Conservation (phyloP, 2,888 invertebrate species). For the Poecilobothrus nobilitatus region DNA sequence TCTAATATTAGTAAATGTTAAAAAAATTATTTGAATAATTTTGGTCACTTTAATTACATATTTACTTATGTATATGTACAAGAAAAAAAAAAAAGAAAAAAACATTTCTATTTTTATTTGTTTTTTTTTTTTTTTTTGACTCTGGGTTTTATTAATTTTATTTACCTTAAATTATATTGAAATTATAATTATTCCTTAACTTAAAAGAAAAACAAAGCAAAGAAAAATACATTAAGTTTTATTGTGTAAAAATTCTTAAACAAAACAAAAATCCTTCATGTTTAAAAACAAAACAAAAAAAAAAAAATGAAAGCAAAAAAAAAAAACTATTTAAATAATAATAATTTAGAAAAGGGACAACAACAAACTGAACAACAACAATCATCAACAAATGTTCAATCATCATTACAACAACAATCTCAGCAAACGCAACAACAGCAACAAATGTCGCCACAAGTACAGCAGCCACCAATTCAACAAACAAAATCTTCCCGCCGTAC, state of each 20-base stretch:
- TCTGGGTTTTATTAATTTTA: too few relatives aligned
- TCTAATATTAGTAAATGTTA: too few relatives aligned
- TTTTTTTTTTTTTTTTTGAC: too few relatives aligned
- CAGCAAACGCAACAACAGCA: conserved; percentile 32
- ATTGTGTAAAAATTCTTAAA: conserved; percentile 18
- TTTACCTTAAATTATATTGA: too few relatives aligned
- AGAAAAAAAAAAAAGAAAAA: too few relatives aligned
- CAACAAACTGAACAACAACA: conserved; percentile 24
- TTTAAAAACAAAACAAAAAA: conserved; percentile 5
- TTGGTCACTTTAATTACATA: too few relatives aligned
- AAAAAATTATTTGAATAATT: too few relatives aligned
- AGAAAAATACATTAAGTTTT: background rate
- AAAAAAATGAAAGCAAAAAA: conserved; percentile 14
- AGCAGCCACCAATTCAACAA: conserved; percentile 33
- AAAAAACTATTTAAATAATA: conserved; percentile 17
- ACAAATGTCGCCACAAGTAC: conserved; percentile 21
- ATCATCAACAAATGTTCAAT: conserved; percentile 27
- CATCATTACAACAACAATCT: conserved; percentile 27
- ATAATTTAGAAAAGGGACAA: conserved; percentile 24
- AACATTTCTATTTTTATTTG: too few relatives aligned
- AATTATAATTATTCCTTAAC: too few relatives aligned
- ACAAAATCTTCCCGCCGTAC: conserved; percentile 79
- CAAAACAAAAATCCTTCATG: conserved; percentile 14
- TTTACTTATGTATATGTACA: too few relatives aligned
- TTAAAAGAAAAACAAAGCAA: background rate